Evolutionary conservation across 2,888 invertebrate genomes (phyloP).

Genomic region (Oxycera nigricornis): DNA sequence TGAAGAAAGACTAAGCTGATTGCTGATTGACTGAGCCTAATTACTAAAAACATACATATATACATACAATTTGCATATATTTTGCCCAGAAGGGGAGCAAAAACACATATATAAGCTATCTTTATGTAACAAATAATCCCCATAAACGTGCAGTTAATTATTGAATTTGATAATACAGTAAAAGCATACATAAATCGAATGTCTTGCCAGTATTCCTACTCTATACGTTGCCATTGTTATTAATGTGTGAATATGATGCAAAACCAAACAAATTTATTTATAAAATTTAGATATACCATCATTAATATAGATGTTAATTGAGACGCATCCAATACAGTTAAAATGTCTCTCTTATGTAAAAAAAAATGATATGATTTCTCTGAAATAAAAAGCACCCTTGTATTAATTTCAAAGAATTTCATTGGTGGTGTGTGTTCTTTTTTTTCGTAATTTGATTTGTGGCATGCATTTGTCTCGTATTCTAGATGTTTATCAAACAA

Average conservation of each 20-base stretch:
- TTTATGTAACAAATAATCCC: background rate
- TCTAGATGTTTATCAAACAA: no score
- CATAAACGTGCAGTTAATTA: no score
- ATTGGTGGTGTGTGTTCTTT: background rate
- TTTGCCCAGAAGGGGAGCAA: background rate
- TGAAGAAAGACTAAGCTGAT: constrained; percentile 16
- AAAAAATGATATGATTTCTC: constrained; percentile 25
- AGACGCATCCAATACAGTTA: background rate
- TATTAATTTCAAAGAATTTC: background rate
- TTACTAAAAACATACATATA: constrained; percentile 6
- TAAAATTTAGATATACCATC: constrained; percentile 18
- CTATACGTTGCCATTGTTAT: constrained; percentile 4
- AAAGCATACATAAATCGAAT: constrained; percentile 1
- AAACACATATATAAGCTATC: background rate
- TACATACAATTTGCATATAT: background rate
- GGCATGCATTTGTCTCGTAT: no score
- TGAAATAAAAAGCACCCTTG: constrained; percentile 27
- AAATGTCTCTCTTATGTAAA: background rate
- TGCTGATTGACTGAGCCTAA: constrained; percentile 28
- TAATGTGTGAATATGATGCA: constrained; percentile 6
- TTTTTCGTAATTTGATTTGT: background rate
- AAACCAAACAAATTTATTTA: constrained; percentile 25
- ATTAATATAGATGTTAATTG: constrained; percentile 5
- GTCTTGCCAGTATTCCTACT: constrained; percentile 18
- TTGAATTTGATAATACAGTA: no score